These are phyloP conservation scores for Conistra vaccinii DNA, from an alignment of 2,888 invertebrate species.

Conservation along the genomic window DNA sequence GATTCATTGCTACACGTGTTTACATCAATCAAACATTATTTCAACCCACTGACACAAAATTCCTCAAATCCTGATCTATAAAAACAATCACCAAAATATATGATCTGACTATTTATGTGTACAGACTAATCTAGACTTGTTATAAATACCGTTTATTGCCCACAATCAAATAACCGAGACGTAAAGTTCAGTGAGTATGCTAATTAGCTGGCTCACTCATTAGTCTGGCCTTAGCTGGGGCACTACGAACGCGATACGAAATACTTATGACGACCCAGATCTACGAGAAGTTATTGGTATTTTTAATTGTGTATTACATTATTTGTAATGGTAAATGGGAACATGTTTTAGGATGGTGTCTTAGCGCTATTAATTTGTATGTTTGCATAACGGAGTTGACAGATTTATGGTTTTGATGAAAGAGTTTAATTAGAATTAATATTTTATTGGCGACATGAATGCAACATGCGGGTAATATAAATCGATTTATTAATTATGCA, in stretches of 20 bases:
- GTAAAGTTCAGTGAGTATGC: conserved; percentile 66
- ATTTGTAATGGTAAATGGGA: conserved; percentile 32
- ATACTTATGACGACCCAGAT: conserved; percentile 52
- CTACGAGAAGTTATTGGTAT: conserved; percentile 12
- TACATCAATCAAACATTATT: background rate
- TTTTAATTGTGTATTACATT: conserved; percentile 25
- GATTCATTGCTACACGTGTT: background rate
- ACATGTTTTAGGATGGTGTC: conserved; percentile 14
- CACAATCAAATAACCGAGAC: conserved; percentile 12
- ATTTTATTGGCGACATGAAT: background rate
- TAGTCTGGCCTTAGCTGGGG: conserved; percentile 34
- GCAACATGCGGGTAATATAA: conserved; percentile 10
- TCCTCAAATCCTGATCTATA: background rate
- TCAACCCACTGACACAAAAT: background rate
- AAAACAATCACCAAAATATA: conserved; percentile 12
- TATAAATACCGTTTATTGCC: conserved; percentile 36
- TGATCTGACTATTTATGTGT: conserved; percentile 5
- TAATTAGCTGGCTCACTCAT: conserved; percentile 52
- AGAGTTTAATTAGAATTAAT: background rate
- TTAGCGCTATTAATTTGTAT: background rate
- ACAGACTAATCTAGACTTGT: conserved; percentile 30
- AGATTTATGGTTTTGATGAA: conserved; percentile 30
- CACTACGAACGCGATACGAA: conserved; percentile 25
- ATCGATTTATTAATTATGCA: background rate
- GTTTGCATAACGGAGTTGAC: conserved; percentile 30